Conservation (phyloP, 2,797 vertebrate species). For the Sebastes iracundus region DNA sequence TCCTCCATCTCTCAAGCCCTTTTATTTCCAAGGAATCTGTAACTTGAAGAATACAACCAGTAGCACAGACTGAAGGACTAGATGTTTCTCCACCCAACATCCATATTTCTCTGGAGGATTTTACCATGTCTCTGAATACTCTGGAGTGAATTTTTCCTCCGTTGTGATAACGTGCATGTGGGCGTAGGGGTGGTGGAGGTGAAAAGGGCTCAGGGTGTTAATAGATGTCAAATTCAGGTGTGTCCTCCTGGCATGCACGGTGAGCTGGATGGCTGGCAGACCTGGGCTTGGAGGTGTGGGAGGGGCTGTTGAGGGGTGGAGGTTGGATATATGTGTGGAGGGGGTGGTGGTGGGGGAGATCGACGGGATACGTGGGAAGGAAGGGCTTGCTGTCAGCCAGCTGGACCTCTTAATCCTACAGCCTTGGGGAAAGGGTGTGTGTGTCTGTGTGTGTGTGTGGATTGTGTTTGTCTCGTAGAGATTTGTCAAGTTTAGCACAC, state of each 20-base stretch:
- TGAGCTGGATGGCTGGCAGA: constrained; percentile 65
- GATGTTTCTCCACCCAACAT: background rate
- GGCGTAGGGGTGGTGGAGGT: constrained; percentile 16
- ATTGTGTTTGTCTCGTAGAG: constrained; percentile 74
- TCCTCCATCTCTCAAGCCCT: constrained; percentile 39
- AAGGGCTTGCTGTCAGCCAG: constrained; percentile 87
- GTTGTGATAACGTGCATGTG: background rate
- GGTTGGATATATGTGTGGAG: constrained; percentile 18
- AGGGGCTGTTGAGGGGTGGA: constrained; percentile 31
- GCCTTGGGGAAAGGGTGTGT: constrained; percentile 85
- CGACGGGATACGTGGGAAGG: constrained; percentile 84
- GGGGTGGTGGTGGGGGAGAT: constrained; percentile 46
- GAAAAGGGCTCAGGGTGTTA: constrained; percentile 30
- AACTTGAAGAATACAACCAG: constrained; percentile 24
- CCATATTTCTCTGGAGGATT: background rate
- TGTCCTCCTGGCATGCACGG: constrained; percentile 64
- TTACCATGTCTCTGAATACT: background rate
- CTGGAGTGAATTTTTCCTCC: background rate
- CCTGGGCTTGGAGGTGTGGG: constrained; percentile 61
- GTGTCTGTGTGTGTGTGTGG: constrained; percentile 43
- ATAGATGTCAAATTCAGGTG: constrained; percentile 79
- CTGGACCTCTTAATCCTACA: constrained; percentile 88
- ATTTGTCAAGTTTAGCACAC: constrained; percentile 83
- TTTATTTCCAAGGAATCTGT: constrained; percentile 56
- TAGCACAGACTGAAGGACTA: background rate